A percentile compares a stretch with the other conserved stretches of the same genome.
Conservation (phyloP, 2,113 vertebrate genomes). For the Forbesichthys papilliferus region DNA sequence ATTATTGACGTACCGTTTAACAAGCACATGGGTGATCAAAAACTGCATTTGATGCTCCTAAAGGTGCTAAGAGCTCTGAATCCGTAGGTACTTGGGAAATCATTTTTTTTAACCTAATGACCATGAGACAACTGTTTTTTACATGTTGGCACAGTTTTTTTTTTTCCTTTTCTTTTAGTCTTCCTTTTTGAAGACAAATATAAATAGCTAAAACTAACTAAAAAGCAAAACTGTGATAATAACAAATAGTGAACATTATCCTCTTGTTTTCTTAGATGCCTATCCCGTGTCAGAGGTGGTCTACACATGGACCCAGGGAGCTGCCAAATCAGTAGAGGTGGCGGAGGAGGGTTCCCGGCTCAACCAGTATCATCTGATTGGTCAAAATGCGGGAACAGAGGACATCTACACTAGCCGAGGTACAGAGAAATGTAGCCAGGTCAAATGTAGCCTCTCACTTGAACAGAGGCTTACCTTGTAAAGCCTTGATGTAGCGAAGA, state of each 20-base stretch:
- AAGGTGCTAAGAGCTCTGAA: too few species aligned
- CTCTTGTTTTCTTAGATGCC: constrained; percentile 78
- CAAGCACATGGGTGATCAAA: too few species aligned
- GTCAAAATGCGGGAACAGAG: constrained; percentile 89
- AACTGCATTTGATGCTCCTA: too few species aligned
- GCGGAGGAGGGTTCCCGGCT: constrained; percentile 93
- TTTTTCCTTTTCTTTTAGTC: too few species aligned
- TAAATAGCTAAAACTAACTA: too few species aligned
- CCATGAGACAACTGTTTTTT: too few species aligned
- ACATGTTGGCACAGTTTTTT: too few species aligned
- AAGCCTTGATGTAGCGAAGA: too few species aligned
- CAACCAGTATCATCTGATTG: constrained; percentile 95
- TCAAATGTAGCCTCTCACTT: neutral
- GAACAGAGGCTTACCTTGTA: too few species aligned
- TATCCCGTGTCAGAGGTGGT: constrained; percentile 95
- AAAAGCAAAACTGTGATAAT: neutral
- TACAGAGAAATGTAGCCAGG: constrained; percentile 47
- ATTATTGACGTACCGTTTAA: too few species aligned
- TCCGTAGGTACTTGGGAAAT: too few species aligned
- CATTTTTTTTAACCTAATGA: too few species aligned
- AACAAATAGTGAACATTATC: neutral
- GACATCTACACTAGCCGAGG: constrained; percentile 94
- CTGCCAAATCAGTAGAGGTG: constrained; percentile 91
- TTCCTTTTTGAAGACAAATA: neutral
- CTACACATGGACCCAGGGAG: constrained; percentile 90